Conservation (phyloP, 2,888 invertebrate genomes). For the Timema podura region DNA sequence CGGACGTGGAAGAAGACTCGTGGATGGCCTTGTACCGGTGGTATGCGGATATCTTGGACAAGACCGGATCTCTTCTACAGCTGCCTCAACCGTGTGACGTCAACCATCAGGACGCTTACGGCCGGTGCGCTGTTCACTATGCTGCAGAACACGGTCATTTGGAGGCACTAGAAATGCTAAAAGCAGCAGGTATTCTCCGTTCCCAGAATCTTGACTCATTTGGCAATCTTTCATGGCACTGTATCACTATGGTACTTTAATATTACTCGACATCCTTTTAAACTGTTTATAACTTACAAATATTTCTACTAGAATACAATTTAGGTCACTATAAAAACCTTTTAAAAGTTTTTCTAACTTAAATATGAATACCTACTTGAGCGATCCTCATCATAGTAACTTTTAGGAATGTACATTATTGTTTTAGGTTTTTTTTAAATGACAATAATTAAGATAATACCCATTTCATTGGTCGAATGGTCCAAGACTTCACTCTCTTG, state of each 20-base stretch:
- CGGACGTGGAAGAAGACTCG: slow-evolving; percentile 49
- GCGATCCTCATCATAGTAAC: no score
- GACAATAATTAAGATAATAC: no score
- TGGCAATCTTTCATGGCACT: no score
- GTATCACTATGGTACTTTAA: no score
- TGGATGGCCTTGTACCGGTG: slow-evolving; percentile 57
- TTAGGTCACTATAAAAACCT: neutral
- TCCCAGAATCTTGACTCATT: neutral
- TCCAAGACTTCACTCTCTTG: no score
- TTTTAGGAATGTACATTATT: no score
- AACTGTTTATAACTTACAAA: no score
- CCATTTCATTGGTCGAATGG: no score
- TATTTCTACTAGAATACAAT: neutral
- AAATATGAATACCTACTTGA: neutral
- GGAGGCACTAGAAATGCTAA: slow-evolving; percentile 56
- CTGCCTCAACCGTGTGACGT: slow-evolving; percentile 46
- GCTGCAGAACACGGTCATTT: slow-evolving; percentile 63
- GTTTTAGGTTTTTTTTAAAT: no score
- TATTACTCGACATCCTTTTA: no score
- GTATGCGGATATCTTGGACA: slow-evolving; percentile 70
- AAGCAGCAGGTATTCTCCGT: slow-evolving; percentile 53
- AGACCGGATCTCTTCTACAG: slow-evolving; percentile 46
- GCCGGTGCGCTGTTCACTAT: slow-evolving; percentile 68
- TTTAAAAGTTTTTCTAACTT: neutral
- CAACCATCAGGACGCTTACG: slow-evolving; percentile 59